Percentiles rank a stretch among this genome's conserved stretches.
phyloP scores from a whole-genome alignment of 2,888 invertebrate species.

The Drosophila rellima region DNA sequence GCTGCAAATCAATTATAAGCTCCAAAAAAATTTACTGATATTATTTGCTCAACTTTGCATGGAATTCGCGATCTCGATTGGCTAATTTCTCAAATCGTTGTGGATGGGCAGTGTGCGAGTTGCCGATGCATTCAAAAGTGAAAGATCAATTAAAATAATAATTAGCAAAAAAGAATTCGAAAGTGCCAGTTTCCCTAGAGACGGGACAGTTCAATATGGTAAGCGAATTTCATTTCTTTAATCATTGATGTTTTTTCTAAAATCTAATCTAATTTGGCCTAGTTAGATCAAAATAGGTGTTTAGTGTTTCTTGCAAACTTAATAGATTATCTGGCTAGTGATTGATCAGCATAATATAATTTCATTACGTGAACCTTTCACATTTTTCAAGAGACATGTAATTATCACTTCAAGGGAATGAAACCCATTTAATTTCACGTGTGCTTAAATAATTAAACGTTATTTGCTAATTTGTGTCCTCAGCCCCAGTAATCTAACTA shows the following conservation, averaged over 20 bases:
- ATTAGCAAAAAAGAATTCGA: conserved; percentile 24
- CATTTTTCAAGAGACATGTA: conserved; percentile 1
- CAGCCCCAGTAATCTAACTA: conserved; percentile 21
- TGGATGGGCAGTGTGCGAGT: conserved; percentile 25
- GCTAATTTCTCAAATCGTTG: conserved; percentile 44
- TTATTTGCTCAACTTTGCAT: conserved; percentile 61
- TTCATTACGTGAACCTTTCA: not conserved
- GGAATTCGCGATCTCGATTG: conserved; percentile 64
- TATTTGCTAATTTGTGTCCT: conserved; percentile 22
- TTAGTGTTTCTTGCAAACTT: not conserved
- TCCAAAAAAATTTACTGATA: conserved; percentile 28
- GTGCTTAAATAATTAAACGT: conserved; percentile 12
- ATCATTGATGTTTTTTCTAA: not conserved
- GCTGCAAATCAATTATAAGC: conserved; percentile 45
- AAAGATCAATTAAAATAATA: conserved; percentile 52
- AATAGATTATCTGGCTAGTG: not conserved
- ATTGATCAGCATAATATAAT: not conserved
- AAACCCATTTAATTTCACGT: conserved; percentile 13
- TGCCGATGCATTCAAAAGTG: conserved; percentile 60
- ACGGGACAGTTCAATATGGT: conserved; percentile 40
- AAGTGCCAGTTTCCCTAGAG: conserved; percentile 17
- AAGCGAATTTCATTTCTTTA: conserved; percentile 6
- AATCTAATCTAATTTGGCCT: not conserved
- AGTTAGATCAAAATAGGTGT: not conserved
- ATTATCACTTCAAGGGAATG: not conserved